These are phyloP conservation scores for Encarsia formosa DNA, from an alignment of 2,888 invertebrate genomes.

Conservation along the genomic window DNA sequence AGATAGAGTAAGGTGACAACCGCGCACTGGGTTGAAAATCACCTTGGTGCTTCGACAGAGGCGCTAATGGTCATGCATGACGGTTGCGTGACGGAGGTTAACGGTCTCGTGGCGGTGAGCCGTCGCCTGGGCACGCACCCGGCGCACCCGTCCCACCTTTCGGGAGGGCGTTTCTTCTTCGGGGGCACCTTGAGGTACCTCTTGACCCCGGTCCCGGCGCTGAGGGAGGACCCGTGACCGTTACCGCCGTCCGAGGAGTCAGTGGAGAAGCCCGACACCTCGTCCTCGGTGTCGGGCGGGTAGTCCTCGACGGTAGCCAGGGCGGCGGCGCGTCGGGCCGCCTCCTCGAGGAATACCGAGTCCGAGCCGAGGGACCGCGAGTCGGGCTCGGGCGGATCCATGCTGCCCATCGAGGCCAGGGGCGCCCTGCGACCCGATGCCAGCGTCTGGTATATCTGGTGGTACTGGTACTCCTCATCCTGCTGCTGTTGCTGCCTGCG, in stretches of 20 bases:
- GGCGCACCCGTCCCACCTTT: constrained; percentile 52
- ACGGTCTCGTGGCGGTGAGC: constrained; percentile 19
- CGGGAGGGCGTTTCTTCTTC: constrained; percentile 42
- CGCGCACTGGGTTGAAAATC: constrained; percentile 19
- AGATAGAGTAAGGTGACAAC: not conserved
- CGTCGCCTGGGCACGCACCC: constrained; percentile 48
- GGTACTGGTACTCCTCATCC: not conserved
- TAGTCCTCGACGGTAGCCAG: constrained; percentile 25
- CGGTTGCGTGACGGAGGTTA: constrained; percentile 5
- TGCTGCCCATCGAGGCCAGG: constrained; percentile 74
- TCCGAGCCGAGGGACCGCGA: constrained; percentile 70
- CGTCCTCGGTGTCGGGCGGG: constrained; percentile 75
- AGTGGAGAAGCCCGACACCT: constrained; percentile 78
- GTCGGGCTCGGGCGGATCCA: constrained; percentile 67
- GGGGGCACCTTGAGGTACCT: constrained; percentile 50
- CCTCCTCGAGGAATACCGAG: constrained; percentile 74
- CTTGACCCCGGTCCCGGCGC: constrained; percentile 35
- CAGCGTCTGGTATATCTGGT: not conserved
- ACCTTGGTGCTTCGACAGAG: constrained; percentile 47
- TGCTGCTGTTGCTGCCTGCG: not conserved
- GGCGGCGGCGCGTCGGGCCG: constrained; percentile 39
- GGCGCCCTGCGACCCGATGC: constrained; percentile 58
- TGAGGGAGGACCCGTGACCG: constrained; percentile 32
- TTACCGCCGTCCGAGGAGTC: constrained; percentile 60
- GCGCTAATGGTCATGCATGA: constrained; percentile 46